phyloP scores from a whole-genome alignment of 2,888 invertebrate genomes.

The Pristionchus arcanus region DNA sequence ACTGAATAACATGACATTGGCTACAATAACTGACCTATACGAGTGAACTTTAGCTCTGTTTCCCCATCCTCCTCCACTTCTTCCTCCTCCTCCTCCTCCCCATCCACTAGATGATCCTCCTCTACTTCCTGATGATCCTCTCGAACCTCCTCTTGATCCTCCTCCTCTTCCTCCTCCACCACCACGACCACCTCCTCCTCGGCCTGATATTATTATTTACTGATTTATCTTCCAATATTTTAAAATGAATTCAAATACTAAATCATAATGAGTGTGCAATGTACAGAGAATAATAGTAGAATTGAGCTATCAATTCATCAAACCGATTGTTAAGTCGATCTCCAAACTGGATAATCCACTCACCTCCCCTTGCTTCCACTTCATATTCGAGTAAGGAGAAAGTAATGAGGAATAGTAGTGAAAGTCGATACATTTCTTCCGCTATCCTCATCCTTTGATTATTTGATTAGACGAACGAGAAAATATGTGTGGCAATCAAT shows the following conservation, averaged over 20 bases:
- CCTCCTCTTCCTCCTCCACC: conserved; percentile 21
- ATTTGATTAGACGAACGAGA: neutral
- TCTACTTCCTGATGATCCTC: neutral
- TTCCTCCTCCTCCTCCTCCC: neutral
- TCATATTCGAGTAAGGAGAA: neutral
- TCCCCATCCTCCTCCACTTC: neutral
- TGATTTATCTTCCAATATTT: neutral
- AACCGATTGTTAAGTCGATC: neutral
- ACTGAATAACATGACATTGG: neutral
- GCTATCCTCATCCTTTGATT: conserved; percentile 7
- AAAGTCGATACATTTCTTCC: neutral
- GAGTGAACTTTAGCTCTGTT: neutral
- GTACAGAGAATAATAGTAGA: neutral
- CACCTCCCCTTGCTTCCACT: conserved; percentile 13
- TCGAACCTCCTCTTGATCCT: neutral
- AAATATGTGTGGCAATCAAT: neutral
- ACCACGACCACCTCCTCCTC: neutral
- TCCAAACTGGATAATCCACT: neutral
- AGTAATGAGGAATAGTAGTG: neutral
- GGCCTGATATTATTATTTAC: neutral
- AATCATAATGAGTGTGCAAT: neutral
- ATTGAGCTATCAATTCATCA: neutral
- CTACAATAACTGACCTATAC: neutral
- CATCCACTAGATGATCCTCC: neutral
- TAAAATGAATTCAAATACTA: neutral